phyloP scores from a whole-genome alignment of 1,140 invertebrate genomes.

The Coptotermes formosanus region DNA sequence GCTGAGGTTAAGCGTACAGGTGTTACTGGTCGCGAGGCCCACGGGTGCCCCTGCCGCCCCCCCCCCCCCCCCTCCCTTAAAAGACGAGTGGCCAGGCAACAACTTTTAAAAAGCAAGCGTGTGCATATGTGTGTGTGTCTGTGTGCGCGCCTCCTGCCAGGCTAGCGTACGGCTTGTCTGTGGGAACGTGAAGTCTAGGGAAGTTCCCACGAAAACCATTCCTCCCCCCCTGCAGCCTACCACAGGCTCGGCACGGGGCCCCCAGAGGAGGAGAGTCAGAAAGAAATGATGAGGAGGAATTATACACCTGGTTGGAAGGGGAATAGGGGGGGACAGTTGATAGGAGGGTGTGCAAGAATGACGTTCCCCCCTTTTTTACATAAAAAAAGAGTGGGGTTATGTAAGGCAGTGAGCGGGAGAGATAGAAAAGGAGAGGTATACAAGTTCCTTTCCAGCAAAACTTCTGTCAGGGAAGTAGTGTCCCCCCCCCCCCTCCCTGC shows the following conservation, averaged over 20 bases:
- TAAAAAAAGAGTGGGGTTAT: not conserved
- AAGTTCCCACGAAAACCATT: not conserved
- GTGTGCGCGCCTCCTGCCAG: not conserved
- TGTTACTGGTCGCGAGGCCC: not conserved
- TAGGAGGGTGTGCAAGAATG: not conserved
- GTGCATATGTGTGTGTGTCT: not conserved
- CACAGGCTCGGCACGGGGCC: constrained; percentile 1
- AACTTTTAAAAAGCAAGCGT: not conserved
- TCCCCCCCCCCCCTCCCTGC: not conserved
- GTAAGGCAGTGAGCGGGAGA: not conserved
- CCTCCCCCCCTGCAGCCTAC: not conserved
- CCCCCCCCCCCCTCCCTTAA: not conserved
- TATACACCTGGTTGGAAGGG: not conserved
- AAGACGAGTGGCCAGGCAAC: not conserved
- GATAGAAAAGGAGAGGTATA: not conserved
- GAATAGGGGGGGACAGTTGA: not conserved
- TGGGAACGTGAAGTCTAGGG: not conserved
- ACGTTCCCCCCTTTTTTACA: not conserved
- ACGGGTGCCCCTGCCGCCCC: not conserved
- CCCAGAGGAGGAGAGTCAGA: not conserved
- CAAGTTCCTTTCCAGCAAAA: not conserved
- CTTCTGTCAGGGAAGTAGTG: not conserved
- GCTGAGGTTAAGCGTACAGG: not conserved
- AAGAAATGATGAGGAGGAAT: not conserved
- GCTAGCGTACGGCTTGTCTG: not conserved